Conservation (phyloP, 2,888 invertebrate species). For the Tenthredo distinguenda region DNA sequence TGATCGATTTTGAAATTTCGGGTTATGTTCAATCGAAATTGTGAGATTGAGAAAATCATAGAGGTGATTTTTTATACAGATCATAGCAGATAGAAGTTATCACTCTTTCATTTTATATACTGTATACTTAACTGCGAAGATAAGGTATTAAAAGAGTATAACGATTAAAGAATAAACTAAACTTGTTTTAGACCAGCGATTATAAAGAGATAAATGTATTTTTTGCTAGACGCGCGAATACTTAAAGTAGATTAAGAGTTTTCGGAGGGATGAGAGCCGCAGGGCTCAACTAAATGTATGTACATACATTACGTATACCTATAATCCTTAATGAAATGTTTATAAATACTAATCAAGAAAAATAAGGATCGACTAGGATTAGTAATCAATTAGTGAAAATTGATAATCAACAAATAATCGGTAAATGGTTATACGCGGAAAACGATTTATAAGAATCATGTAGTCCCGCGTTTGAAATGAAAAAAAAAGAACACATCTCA, state of each 20-base stretch:
- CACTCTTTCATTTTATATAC: neutral
- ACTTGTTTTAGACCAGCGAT: neutral
- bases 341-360: constrained; percentile 40
- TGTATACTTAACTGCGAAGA: constrained; percentile 8
- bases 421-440: neutral
- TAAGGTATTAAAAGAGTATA: neutral
- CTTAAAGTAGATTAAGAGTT: constrained; percentile 60
- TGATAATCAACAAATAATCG: neutral
- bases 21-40: neutral
- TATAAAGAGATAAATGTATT: constrained; percentile 32
- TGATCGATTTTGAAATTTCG: neutral
- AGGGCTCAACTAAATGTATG: constrained; percentile 65
- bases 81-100: neutral
- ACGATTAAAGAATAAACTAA: neutral
- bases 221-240: constrained; percentile 57
- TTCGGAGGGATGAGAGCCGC: constrained; percentile 51
- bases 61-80: neutral
- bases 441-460: neutral
- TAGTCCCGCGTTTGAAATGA: neutral
- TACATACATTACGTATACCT: constrained; percentile 62
- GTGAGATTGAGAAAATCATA: neutral
- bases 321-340: constrained; percentile 59
- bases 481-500: neutral
- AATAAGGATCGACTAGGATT: neutral
- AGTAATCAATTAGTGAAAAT: neutral